Evolutionary conservation across 2,888 invertebrate genomes (phyloP).

Genomic region (Lobophora halterata): DNA sequence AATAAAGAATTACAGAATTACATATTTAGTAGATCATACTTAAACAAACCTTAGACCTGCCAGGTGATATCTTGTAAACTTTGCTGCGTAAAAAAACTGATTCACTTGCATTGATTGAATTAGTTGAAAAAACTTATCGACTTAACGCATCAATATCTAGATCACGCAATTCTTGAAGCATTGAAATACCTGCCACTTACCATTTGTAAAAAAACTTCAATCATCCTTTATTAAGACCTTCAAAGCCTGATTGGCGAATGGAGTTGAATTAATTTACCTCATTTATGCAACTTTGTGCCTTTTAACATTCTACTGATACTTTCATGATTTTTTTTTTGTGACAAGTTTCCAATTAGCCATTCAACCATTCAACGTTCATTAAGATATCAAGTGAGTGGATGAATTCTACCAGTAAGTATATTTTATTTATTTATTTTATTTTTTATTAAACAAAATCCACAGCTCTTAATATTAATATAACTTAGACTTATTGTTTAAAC

Average conservation of each 20-base stretch:
- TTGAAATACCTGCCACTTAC: constrained; percentile 32
- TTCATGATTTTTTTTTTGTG: constrained; percentile 4
- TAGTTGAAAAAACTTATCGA: background rate
- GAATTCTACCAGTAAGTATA: constrained; percentile 6
- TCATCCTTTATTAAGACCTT: constrained; percentile 48
- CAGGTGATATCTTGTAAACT: no score
- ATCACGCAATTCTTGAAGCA: constrained; percentile 26
- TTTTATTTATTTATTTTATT: no score
- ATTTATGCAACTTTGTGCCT: constrained; percentile 30
- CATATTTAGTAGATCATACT: no score
- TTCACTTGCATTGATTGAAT: background rate
- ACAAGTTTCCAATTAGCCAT: constrained; percentile 2
- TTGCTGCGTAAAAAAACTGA: background rate
- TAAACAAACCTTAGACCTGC: no score
- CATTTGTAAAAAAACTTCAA: constrained; percentile 26
- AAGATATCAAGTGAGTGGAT: background rate
- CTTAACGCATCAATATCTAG: constrained; percentile 11
- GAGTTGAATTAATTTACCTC: constrained; percentile 45
- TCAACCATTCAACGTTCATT: constrained; percentile 6
- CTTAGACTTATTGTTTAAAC: no score
- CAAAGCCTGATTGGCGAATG: constrained; percentile 44
- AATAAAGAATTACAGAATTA: no score
- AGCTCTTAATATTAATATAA: no score
- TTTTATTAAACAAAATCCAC: no score
- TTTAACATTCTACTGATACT: constrained; percentile 2